These are phyloP conservation scores for Anticlea derivata DNA, from an alignment of 2,888 invertebrate genomes.

Conservation along the genomic window DNA sequence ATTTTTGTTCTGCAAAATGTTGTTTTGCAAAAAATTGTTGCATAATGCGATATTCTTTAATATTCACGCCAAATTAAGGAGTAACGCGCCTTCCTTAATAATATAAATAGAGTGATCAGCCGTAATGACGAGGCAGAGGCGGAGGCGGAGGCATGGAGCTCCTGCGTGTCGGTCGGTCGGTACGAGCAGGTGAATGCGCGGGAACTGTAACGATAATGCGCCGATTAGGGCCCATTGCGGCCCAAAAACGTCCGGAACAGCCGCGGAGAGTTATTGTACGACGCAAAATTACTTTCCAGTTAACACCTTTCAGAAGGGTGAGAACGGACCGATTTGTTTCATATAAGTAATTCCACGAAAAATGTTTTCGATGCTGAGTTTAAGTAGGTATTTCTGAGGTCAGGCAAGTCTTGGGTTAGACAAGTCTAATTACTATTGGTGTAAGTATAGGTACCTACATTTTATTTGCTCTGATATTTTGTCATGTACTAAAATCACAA, in stretches of 20 bases:
- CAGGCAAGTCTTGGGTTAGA: too few relatives aligned
- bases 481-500: too few relatives aligned
- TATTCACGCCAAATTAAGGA: background rate
- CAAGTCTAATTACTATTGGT: too few relatives aligned
- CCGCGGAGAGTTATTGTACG: slow-evolving; percentile 4
- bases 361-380: too few relatives aligned
- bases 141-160: background rate
- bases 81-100: slow-evolving; percentile 3
- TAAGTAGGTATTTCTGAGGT: too few relatives aligned
- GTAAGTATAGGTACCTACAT: too few relatives aligned
- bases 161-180: too few relatives aligned
- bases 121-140: background rate
- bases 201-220: slow-evolving; percentile 16
- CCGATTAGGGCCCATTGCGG: slow-evolving; percentile 7
- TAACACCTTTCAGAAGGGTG: background rate
- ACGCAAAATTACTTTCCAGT: slow-evolving; percentile 9
- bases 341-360: background rate
- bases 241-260: slow-evolving; percentile 1
- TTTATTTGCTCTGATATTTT: too few relatives aligned
- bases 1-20: too few relatives aligned
- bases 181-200: background rate
- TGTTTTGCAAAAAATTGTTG: too few relatives aligned
- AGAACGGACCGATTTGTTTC: background rate
- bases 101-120: slow-evolving; percentile 19
- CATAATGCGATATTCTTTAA: too few relatives aligned